Base-by-base conservation (phyloP, 2,888 invertebrate species). In the Hetaerina titia region DNA sequence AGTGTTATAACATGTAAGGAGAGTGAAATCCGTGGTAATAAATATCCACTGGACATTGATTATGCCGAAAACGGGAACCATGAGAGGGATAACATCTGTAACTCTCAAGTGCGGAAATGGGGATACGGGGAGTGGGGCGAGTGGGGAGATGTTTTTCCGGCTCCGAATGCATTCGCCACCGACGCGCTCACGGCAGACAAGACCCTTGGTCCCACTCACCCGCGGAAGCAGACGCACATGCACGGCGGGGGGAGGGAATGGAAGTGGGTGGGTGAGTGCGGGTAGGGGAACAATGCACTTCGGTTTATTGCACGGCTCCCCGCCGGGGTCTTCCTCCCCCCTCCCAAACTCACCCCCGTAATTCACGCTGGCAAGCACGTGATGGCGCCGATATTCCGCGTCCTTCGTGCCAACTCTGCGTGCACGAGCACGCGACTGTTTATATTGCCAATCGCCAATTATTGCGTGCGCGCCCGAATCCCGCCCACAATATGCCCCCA, bases 381-480 rank as follows among this genome's bases (percentile, higher is more conserved):
- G 74, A 92, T 57, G 56, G 69, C 92, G 69, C 92, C 92, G 92
- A 92, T 74, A 90, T 58, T 22, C 45, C 58, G 64, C 45, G 90
- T 89, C 89, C 89, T 89, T 89, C 89, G 89, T 89, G 89, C 90
- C 90, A 69, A 90, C 63, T 64, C 64, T 19, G 22, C 60, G 90
- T 90, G 90, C 90, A 90, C 45, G 64, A 64, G 92, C 69, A 92
- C 64, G 69, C 92, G 64, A 74, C 56, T 69, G 90, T 90, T 90
- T 45, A 90, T 92, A 69, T 92, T 92, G 74, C 69, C 92, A 92
- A 92, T 92, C 92, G 64, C 92, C 63, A 90, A 90, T 90, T 64
- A 64, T 64, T 90, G 92, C 92, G 92, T 92, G 92, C 92, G 22
- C 56, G 69, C 9, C 89, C 74, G 31, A 92, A 81, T 81, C 25